Base-by-base conservation (phyloP, 2,797 vertebrate species). In the Falco rusticolus region DNA sequence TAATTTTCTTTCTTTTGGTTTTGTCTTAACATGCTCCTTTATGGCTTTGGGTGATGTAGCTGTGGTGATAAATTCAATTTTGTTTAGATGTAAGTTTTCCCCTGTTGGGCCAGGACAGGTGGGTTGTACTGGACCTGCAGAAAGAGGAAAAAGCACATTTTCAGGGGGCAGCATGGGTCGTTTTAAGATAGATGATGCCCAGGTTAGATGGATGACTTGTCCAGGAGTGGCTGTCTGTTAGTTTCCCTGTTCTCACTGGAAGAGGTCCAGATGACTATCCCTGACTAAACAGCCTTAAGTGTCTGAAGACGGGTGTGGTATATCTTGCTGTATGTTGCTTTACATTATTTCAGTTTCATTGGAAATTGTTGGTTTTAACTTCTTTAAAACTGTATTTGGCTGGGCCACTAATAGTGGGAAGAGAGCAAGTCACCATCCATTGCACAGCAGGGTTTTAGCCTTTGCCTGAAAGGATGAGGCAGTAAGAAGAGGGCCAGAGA, bases 401-500 rank as follows among this genome's bases (percentile, higher is more conserved):
- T 76, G 50, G 14, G 22, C 61, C 81, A 31, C 56, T 79, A 47
- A 11, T 9, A 47, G 33, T n/a, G 29, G n/a, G 33, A n/a, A 31
- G 68, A 70, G n/a, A 53, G 9, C 17, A 25, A 68, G 7, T 48
- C 8, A 10, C 9, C 1, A 0, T 57, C 28, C 13, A 9, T 33
- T 63, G 11, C 48, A 10, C 15, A 87, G 80, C 9, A 37, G 34
- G 5, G 12, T 34, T 90, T 93, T 31, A 61, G 33, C 8, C 26
- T 2, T 84, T 47, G 41, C 6, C 43, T 79, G 59, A 28, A 41
- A 82, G 59, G 24, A 56, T 84, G 47, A 87, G 56, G 70, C 19
- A 74, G 6, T 43, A 75, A 56, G 59, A 68, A 63, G 47, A 82
- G 31, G 13, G 53, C 18, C 60, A 68, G 76, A 54, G 22, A 29